A percentile compares a stretch with the other conserved stretches of the same genome.
phyloP scores from a whole-genome alignment of 2,113 vertebrate genomes.

The Xiphophorus couchianus region DNA sequence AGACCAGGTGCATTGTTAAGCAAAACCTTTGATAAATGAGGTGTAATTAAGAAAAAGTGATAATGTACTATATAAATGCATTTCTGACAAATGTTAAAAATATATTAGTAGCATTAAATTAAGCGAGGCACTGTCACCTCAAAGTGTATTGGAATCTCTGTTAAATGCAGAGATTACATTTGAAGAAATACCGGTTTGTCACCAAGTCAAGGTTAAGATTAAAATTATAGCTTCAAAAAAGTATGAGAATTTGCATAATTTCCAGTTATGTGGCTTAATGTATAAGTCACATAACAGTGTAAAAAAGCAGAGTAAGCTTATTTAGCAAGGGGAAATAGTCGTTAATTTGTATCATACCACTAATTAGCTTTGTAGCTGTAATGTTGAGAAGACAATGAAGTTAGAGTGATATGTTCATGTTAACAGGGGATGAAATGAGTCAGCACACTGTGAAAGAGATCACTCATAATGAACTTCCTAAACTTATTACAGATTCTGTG shows the following conservation, averaged over 20 bases:
- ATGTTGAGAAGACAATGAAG: slow-evolving; percentile 23
- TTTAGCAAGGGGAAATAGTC: slow-evolving; percentile 13
- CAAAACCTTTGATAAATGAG: not conserved
- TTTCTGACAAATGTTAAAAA: not conserved
- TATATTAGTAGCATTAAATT: not conserved
- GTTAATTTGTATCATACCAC: slow-evolving; percentile 12
- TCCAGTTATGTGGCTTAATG: not conserved
- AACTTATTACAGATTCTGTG: not conserved
- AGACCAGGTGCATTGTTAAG: not conserved
- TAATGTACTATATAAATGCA: not conserved
- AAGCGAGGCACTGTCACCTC: not conserved
- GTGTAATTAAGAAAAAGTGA: not conserved
- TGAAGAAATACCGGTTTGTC: no score
- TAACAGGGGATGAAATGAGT: slow-evolving; percentile 2
- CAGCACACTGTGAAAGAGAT: slow-evolving; percentile 10
- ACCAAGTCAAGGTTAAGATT: no score
- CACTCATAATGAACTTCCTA: slow-evolving; percentile 4
- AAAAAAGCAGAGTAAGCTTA: not conserved
- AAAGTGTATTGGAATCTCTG: not conserved
- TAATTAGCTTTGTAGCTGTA: slow-evolving; percentile 7
- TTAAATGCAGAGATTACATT: not conserved
- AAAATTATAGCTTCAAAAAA: not conserved
- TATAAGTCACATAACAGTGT: slow-evolving; percentile 9
- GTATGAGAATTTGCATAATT: not conserved
- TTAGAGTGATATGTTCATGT: slow-evolving; percentile 13